A percentile compares a stretch with the other conserved stretches of the same genome.
Evolutionary conservation across 2,113 vertebrate species (phyloP).

Genomic region (Formicarius rufipectus): DNA sequence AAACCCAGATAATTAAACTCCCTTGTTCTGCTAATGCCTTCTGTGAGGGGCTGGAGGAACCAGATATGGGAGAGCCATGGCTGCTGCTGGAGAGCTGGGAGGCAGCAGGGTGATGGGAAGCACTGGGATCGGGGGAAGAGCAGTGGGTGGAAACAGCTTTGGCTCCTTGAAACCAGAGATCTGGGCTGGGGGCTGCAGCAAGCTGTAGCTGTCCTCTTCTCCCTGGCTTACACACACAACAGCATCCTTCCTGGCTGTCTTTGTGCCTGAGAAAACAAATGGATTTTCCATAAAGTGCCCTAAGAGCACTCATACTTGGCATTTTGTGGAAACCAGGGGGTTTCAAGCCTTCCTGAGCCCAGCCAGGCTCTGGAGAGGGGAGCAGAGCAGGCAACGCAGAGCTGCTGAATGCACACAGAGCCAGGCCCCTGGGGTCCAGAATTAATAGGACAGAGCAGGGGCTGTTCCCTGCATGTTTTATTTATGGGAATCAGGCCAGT

Average conservation of each 20-base stretch:
- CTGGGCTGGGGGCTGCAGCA: neutral
- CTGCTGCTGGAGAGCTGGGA: neutral
- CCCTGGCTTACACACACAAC: neutral
- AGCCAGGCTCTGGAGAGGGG: neutral
- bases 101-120: neutral
- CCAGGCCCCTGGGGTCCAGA: slow-evolving; percentile 55
- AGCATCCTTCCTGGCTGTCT: neutral
- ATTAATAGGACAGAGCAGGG: slow-evolving; percentile 67
- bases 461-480: slow-evolving; percentile 66
- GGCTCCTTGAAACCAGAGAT: neutral
- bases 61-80: neutral
- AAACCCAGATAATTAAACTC: slow-evolving; percentile 50
- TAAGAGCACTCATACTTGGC: neutral
- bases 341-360: neutral
- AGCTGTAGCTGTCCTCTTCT: neutral
- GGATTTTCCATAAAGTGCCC: neutral
- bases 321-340: neutral
- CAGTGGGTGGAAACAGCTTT: neutral
- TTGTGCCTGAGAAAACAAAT: neutral
- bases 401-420: slow-evolving; percentile 19
- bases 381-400: neutral
- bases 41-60: neutral
- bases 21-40: slow-evolving; percentile 4
- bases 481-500: slow-evolving; percentile 68
- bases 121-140: neutral